Evolutionary conservation across 1,140 invertebrate species (phyloP).

Genomic region (Panulirus ornatus): DNA sequence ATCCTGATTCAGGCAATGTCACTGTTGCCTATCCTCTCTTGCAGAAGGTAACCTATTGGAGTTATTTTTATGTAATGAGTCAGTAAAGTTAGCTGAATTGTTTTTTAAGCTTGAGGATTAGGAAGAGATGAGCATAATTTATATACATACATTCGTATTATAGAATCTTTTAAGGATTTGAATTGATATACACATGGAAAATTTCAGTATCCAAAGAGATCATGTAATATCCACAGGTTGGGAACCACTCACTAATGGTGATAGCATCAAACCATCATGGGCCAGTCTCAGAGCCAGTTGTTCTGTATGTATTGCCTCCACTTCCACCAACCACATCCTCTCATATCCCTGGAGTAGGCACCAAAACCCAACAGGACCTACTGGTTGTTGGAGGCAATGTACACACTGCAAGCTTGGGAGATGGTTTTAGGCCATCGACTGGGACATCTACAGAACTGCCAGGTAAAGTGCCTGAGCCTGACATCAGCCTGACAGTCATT

Average conservation of each 20-base stretch:
- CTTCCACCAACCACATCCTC: neutral
- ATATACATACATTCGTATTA: no score
- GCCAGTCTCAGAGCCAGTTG: neutral
- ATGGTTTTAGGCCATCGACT: no score
- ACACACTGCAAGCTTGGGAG: neutral
- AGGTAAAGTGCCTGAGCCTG: neutral
- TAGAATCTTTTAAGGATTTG: no score
- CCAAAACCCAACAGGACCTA: slow-evolving; percentile 9
- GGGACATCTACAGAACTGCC: neutral
- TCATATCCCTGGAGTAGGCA: neutral
- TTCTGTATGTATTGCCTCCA: neutral
- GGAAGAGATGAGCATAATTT: no score
- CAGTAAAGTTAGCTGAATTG: no score
- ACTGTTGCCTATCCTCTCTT: slow-evolving; percentile 21
- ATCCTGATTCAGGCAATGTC: slow-evolving; percentile 31
- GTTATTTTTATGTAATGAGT: neutral
- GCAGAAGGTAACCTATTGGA: neutral
- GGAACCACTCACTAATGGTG: neutral
- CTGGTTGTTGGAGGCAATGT: slow-evolving; percentile 8
- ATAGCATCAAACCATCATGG: neutral
- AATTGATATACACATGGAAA: no score
- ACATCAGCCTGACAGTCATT: slow-evolving; percentile 19
- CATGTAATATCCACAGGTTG: slow-evolving; percentile 18
- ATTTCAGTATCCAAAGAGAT: no score
- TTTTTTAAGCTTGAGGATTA: no score